Evolutionary conservation across 2,797 vertebrate species (phyloP).

Genomic region (Bucorvus abyssinicus): DNA sequence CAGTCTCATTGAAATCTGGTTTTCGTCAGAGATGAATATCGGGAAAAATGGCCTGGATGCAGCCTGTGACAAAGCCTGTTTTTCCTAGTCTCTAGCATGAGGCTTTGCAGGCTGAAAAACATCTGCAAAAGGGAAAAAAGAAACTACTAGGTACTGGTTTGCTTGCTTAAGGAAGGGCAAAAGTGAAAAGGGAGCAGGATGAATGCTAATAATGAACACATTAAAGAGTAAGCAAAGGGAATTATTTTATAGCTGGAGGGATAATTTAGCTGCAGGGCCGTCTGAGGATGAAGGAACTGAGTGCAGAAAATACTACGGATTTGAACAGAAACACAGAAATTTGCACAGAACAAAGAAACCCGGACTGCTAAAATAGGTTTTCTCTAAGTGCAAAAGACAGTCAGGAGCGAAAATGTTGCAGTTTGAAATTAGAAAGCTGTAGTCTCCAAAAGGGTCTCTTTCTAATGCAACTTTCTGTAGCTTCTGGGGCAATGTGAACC

Average conservation of each 20-base stretch:
- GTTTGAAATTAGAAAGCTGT: too few species aligned
- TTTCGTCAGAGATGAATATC: background rate
- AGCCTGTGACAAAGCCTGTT: background rate
- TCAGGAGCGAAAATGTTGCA: background rate
- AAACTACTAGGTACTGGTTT: background rate
- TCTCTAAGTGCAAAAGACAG: background rate
- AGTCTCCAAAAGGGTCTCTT: too few species aligned
- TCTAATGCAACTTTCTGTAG: too few species aligned
- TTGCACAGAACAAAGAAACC: background rate
- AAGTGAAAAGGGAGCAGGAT: background rate
- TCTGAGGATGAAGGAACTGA: background rate
- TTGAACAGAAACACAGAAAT: background rate
- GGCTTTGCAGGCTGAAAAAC: background rate
- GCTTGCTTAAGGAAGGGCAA: background rate
- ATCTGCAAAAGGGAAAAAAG: background rate
- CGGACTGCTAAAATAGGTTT: background rate
- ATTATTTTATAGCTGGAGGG: background rate
- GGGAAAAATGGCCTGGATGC: background rate
- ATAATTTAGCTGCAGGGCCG: background rate
- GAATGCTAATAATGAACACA: background rate
- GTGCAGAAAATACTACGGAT: background rate
- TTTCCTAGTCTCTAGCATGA: background rate
- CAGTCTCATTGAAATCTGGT: background rate
- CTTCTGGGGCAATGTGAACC: too few species aligned
- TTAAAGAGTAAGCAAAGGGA: background rate